phyloP scores from a whole-genome alignment of 2,797 vertebrate genomes.

The Prionace glauca region DNA sequence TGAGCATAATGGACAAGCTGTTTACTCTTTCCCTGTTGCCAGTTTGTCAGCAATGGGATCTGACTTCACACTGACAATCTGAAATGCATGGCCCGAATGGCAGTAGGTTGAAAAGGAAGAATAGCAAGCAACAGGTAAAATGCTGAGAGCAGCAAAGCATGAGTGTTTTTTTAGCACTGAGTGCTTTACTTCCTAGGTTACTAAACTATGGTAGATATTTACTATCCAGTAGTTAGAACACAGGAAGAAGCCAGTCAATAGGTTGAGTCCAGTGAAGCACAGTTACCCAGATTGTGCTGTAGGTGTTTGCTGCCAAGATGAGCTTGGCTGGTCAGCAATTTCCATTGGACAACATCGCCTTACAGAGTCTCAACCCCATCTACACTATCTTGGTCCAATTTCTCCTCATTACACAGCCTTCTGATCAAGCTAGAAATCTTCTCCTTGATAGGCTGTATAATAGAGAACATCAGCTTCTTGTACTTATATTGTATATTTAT shows the following conservation, averaged over 20 bases:
- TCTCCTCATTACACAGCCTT: background rate
- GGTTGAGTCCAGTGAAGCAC: background rate
- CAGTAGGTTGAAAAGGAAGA: too few species aligned
- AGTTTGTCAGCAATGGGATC: background rate
- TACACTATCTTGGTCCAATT: background rate
- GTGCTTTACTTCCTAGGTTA: background rate
- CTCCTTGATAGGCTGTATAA: background rate
- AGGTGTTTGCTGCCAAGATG: too few species aligned
- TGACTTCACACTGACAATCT: background rate
- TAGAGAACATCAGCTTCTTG: background rate
- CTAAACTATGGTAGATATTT: background rate
- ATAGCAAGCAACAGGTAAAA: background rate
- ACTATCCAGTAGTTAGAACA: too few species aligned
- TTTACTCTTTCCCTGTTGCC: background rate
- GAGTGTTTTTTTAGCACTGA: background rate
- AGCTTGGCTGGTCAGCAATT: background rate
- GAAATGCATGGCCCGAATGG: too few species aligned
- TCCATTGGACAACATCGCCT: background rate
- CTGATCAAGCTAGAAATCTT: background rate
- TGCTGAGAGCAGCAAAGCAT: background rate
- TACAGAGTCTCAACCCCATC: background rate
- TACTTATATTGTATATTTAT: background rate
- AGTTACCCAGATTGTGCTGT: background rate
- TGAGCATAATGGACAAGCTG: background rate
- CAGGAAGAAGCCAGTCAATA: too few species aligned